Evolutionary conservation across 2,113 vertebrate species (phyloP).

Genomic region (Gulo gulo): DNA sequence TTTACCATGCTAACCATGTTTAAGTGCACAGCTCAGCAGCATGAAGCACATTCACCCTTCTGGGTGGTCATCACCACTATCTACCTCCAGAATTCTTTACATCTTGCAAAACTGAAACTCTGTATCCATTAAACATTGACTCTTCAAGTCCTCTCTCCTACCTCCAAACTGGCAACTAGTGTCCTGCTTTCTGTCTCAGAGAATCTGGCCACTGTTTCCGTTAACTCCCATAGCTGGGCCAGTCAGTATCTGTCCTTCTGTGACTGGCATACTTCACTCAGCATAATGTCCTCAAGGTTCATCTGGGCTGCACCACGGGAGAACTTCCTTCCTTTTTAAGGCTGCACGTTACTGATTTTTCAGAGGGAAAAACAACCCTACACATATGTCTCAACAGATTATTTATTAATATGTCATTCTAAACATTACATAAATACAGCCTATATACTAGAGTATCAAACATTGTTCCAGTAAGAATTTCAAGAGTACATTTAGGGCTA

Average conservation of each 20-base stretch:
- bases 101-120: background rate
- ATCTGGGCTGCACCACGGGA: background rate
- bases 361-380: background rate
- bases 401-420: conserved; percentile 62
- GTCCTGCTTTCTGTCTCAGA: background rate
- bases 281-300: background rate
- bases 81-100: background rate
- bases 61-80: background rate
- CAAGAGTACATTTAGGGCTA: conserved; percentile 35
- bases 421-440: conserved; percentile 59
- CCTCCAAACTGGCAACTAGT: background rate
- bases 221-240: background rate
- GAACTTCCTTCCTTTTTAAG: background rate
- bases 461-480: conserved; percentile 58
- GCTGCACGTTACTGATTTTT: background rate
- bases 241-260: background rate
- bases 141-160: background rate
- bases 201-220: background rate
- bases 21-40: background rate
- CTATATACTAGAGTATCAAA: conserved; percentile 62
- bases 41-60: background rate
- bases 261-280: background rate
- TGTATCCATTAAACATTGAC: background rate
- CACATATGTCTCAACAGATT: conserved; percentile 18
- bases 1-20: background rate